phyloP scores from a whole-genome alignment of 2,113 vertebrate genomes.

The Riparia riparia region DNA sequence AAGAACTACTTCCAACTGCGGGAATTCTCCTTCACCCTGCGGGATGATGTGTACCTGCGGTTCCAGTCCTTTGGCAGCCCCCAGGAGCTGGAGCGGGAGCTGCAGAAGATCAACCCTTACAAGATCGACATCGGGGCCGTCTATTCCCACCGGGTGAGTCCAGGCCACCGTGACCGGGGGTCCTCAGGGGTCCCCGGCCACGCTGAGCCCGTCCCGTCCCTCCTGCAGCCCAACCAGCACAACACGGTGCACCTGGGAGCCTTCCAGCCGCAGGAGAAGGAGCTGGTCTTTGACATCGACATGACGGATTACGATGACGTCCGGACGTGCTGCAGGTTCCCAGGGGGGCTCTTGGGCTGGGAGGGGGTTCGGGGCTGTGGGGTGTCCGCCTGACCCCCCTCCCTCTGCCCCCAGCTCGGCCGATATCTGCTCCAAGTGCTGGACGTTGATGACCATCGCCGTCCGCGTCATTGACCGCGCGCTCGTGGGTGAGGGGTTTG shows the following conservation, averaged over 20 bases:
- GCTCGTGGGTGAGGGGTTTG: constrained; percentile 78
- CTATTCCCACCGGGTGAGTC: constrained; percentile 89
- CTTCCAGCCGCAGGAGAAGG: constrained; percentile 95
- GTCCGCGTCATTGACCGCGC: constrained; percentile 90
- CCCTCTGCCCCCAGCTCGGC: constrained; percentile 81
- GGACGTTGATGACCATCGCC: constrained; percentile 95
- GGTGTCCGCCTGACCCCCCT: fast-evolving
- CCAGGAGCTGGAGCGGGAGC: constrained; percentile 93
- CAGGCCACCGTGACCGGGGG: fast-evolving
- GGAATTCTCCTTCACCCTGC: constrained; percentile 96
- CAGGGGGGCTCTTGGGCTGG: fast-evolving
- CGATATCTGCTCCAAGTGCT: constrained; percentile 94
- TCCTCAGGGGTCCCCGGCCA: fast-evolving
- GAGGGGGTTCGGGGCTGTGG: fast-evolving
- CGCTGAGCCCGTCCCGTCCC: not conserved
- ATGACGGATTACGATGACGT: constrained; percentile 98
- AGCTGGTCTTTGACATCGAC: constrained; percentile 97
- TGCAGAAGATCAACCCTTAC: constrained; percentile 92
- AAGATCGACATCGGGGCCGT: constrained; percentile 96
- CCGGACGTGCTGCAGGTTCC: constrained; percentile 92
- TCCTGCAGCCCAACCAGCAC: constrained; percentile 79
- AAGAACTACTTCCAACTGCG: constrained; percentile 95
- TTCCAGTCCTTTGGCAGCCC: constrained; percentile 93
- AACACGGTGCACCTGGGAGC: constrained; percentile 90
- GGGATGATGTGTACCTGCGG: constrained; percentile 93